These are phyloP conservation scores for Hydrotaea cyrtoneurina DNA, from an alignment of 2,888 invertebrate species.

Conservation along the genomic window DNA sequence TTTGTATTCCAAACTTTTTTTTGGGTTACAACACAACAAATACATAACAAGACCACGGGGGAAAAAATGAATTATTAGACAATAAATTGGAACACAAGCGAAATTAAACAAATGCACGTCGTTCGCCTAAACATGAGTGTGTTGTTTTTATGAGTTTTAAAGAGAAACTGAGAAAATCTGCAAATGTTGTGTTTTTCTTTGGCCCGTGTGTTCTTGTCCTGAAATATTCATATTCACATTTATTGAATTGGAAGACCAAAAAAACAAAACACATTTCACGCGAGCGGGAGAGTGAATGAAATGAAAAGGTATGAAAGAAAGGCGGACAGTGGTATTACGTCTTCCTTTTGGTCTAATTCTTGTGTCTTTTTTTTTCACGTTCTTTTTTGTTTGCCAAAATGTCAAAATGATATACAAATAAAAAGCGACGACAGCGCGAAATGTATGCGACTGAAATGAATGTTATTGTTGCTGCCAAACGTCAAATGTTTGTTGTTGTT, in stretches of 20 bases:
- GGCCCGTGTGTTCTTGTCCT: slow-evolving; percentile 18
- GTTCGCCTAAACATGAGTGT: background rate
- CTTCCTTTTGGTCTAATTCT: background rate
- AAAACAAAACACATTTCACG: background rate
- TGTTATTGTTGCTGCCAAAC: background rate
- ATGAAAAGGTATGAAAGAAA: slow-evolving; percentile 4
- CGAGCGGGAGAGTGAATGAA: background rate
- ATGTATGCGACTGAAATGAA: background rate
- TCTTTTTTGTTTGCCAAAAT: slow-evolving; percentile 12
- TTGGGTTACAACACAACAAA: background rate
- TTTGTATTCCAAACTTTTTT: background rate
- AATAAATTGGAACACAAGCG: background rate
- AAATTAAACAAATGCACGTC: slow-evolving; percentile 24
- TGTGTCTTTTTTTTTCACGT: background rate
- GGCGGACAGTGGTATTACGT: background rate
- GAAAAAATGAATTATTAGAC: too few relatives aligned
- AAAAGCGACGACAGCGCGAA: background rate
- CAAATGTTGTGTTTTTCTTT: background rate
- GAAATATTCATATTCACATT: slow-evolving; percentile 16
- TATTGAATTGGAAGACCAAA: background rate
- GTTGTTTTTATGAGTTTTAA: slow-evolving; percentile 26
- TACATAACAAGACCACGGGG: too few relatives aligned
- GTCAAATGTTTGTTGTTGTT: slow-evolving; percentile 15
- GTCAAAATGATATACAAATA: slow-evolving; percentile 11
- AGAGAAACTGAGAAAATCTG: slow-evolving; percentile 15